phyloP scores from a whole-genome alignment of 2,888 invertebrate species.

The Xylota segnis region DNA sequence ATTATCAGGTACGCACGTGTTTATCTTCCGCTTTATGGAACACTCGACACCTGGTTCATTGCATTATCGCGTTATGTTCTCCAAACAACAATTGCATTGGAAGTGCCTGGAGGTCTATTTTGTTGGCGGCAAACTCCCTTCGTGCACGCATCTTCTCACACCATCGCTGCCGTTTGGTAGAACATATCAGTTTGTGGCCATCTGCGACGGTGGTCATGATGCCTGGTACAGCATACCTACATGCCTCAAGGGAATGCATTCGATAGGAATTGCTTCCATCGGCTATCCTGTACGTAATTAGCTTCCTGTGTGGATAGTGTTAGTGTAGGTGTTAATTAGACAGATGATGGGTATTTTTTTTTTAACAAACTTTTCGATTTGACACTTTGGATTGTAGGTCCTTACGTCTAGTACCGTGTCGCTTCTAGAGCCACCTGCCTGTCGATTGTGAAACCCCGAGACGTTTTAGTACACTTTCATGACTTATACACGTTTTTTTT shows the following conservation, averaged over 20 bases:
- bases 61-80: slow-evolving; percentile 57
- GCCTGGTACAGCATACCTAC: not conserved
- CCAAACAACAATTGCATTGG: slow-evolving; percentile 21
- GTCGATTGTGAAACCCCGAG: not conserved
- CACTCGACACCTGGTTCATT: slow-evolving; percentile 54
- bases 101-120: slow-evolving; percentile 31
- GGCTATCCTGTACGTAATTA: slow-evolving; percentile 53
- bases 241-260: slow-evolving; percentile 50
- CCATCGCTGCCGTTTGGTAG: slow-evolving; percentile 45
- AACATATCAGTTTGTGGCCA: slow-evolving; percentile 49
- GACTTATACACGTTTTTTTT: not conserved
- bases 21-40: slow-evolving; percentile 40
- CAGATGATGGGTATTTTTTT: slow-evolving; percentile 35
- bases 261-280: slow-evolving; percentile 65
- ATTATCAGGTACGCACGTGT: slow-evolving; percentile 56
- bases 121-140: slow-evolving; percentile 39
- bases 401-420: too few species aligned
- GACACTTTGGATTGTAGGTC: too few species aligned
- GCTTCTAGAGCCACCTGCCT: slow-evolving; percentile 26
- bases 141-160: slow-evolving; percentile 72
- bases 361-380: too few species aligned
- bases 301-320: slow-evolving; percentile 20
- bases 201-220: slow-evolving; percentile 34
- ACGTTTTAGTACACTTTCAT: slow-evolving; percentile 9
- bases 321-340: slow-evolving; percentile 63